Conservation (phyloP, 2,797 vertebrate species). For the Lophotriccus pileatus region DNA sequence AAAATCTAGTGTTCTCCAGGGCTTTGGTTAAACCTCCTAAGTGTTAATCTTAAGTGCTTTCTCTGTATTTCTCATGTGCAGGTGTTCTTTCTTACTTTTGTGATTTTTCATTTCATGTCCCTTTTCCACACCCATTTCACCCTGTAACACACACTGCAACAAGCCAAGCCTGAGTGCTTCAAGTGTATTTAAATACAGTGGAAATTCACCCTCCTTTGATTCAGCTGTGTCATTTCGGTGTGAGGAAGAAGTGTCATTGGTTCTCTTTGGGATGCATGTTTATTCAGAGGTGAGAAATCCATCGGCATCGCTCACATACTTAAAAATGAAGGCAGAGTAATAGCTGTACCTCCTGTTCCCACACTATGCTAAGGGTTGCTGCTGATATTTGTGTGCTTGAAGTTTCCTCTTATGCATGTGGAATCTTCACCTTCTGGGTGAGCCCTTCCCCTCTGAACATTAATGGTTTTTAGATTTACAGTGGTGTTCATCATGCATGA, state of each 20-base stretch:
- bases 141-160: not conserved
- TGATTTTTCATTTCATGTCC: not conserved
- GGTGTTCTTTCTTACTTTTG: not conserved
- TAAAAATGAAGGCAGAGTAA: not conserved
- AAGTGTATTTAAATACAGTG: slow-evolving; percentile 21
- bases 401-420: not conserved
- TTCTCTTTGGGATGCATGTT: not conserved
- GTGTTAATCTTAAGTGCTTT: not conserved
- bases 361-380: not conserved
- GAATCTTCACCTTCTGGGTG: not conserved
- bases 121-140: not conserved
- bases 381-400: not conserved
- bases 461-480: not conserved
- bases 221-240: not conserved
- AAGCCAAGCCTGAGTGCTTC: not conserved
- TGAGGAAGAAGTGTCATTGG: not conserved
- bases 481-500: not conserved
- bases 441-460: not conserved
- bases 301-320: not conserved
- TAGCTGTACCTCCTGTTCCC: not conserved
- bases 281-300: not conserved
- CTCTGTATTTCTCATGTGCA: not conserved
- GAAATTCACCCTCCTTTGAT: slow-evolving; percentile 3
- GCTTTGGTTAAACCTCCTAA: not conserved
- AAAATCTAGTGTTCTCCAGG: not conserved